A percentile compares a stretch with the other conserved stretches of the same genome.
Conservation (phyloP, 1,140 invertebrate species). For the Cyclina sinensis region DNA sequence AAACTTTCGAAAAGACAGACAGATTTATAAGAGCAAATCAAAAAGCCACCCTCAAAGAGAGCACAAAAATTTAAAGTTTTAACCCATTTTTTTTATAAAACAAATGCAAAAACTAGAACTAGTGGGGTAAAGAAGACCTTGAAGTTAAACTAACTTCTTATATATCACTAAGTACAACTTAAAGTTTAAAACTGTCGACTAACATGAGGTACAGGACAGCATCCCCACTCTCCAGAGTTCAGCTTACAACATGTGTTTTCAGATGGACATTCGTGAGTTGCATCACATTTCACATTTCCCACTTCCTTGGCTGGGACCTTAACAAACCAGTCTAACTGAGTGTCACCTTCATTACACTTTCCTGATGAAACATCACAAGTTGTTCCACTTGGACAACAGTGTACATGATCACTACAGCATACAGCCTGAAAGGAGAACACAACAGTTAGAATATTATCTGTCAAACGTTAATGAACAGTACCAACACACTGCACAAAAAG, state of each 20-base stretch:
- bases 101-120: too few relatives aligned
- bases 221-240: constrained; percentile 77
- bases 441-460: too few relatives aligned
- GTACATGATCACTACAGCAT: constrained; percentile 80
- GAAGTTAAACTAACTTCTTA: too few relatives aligned
- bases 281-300: constrained; percentile 35
- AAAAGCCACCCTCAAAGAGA: too few relatives aligned
- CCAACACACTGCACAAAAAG: too few relatives aligned
- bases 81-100: too few relatives aligned
- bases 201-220: constrained; percentile 82
- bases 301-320: constrained; percentile 66
- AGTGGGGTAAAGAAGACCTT: too few relatives aligned
- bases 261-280: constrained; percentile 76
- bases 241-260: constrained; percentile 81
- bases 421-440: constrained; percentile 72
- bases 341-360: constrained; percentile 70
- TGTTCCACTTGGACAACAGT: constrained; percentile 82
- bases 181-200: constrained; percentile 2
- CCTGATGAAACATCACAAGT: constrained; percentile 77
- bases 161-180: too few relatives aligned
- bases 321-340: constrained; percentile 64
- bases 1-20: too few relatives aligned
- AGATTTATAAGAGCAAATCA: too few relatives aligned
- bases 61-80: too few relatives aligned
- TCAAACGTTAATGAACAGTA: too few relatives aligned